Evolutionary conservation across 2,888 invertebrate genomes (phyloP), one percentile per base, ranked within the genome.

Genomic region (Hydraecia micacea): DNA sequence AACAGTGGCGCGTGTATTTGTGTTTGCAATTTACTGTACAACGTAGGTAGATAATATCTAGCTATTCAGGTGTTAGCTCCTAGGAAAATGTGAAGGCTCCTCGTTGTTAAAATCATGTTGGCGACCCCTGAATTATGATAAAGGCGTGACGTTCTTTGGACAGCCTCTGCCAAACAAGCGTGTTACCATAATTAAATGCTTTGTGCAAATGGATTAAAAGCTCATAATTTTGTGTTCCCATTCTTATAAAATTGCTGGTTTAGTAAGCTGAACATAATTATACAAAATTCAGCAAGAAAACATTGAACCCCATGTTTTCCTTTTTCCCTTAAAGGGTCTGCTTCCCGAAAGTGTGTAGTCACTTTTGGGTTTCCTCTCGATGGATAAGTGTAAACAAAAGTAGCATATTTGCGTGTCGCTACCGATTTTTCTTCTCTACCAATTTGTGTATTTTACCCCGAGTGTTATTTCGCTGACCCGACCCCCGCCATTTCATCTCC

Each of bases 21-120:
- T 91, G 92, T 92, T 94, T 89, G 89, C 93, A 95, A 95, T 95
- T 95, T 93, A 92, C 91, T 91, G 90, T 91, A 92, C 88, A 89
- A 83, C 85, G 87, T 87, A 87, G 86, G 86, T 84, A 86, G 85
- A 86, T 86, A 86, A 79, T 77, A 79, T 87, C 85, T 77, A 85
- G 85, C 73, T 75, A 71, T 85, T 81, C 85, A 85, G 85, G 85
- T 85, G 81, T 80, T 32, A 55, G 68, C 58, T 67, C 60, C 66
- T 78, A 75, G 86, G 77, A 84, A 75, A 84, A 79, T 76, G 67
- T 85, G 42, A 76, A 86, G 79, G 84, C 73, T 42, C 63, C 52
- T 69, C 46, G 60, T 87, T 84, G 80, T 85, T 85, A 80, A 87
- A 67, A 68, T 84, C 63, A n/a, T 70, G 67, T 71, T 71, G 52